These are phyloP conservation scores for Oreochromis aureus DNA, from an alignment of 2,113 vertebrate species.

Conservation along the genomic window DNA sequence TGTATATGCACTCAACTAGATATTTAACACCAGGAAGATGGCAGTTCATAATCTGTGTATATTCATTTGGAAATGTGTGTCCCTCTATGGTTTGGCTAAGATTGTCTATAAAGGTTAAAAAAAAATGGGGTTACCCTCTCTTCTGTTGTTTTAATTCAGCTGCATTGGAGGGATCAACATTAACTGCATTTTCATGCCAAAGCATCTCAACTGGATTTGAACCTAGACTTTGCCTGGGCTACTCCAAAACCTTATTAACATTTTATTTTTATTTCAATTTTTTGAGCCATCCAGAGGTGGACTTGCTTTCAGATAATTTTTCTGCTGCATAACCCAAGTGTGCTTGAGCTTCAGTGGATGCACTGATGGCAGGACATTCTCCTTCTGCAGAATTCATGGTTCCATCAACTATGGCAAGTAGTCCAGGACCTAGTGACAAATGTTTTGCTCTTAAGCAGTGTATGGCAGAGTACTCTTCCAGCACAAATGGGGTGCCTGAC, in stretches of 20 bases:
- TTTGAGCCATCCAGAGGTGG: neutral
- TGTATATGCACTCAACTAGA: neutral
- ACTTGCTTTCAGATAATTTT: neutral
- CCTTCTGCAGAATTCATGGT: neutral
- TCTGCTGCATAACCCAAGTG: neutral
- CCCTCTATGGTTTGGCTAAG: neutral
- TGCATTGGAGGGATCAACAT: no score
- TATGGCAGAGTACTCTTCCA: neutral
- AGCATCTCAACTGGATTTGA: no score
- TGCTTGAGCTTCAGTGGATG: neutral
- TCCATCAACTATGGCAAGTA: neutral
- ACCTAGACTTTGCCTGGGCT: neutral
- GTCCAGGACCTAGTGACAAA: neutral
- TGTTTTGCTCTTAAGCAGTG: neutral
- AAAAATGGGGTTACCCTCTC: neutral
- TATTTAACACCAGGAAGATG: neutral
- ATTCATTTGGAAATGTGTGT: neutral
- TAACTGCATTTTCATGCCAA: neutral
- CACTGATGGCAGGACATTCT: neutral
- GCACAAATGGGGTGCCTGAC: neutral
- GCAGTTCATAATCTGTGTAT: neutral
- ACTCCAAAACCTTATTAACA: neutral
- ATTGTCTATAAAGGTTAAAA: neutral
- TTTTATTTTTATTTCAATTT: neutral
- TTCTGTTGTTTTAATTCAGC: neutral